These are phyloP conservation scores for Myotis pilosus DNA, from an alignment of 2,797 vertebrate species.

Conservation along the genomic window DNA sequence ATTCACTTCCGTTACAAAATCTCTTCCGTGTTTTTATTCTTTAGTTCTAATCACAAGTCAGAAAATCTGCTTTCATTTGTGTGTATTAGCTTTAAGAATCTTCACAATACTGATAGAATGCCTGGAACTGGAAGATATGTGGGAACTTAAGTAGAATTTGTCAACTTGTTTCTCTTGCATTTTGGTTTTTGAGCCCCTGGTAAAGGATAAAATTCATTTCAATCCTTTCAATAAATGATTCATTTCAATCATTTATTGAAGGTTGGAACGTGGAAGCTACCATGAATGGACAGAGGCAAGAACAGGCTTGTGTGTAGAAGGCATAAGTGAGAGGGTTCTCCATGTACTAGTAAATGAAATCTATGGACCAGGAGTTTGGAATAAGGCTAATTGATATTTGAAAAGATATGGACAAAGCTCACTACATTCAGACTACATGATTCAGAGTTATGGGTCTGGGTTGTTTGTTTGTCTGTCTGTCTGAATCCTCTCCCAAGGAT, in stretches of 20 bases:
- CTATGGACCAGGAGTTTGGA: not conserved
- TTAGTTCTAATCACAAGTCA: slow-evolving; percentile 52
- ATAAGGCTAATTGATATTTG: not conserved
- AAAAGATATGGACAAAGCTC: not conserved
- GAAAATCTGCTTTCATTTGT: slow-evolving; percentile 23
- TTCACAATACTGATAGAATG: slow-evolving; percentile 6
- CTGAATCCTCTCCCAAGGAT: too few relatives aligned
- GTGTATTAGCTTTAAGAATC: slow-evolving; percentile 21
- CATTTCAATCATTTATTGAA: slow-evolving; percentile 30
- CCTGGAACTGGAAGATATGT: slow-evolving; percentile 15
- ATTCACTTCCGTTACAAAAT: slow-evolving; percentile 36
- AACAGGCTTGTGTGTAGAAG: not conserved
- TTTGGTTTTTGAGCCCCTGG: slow-evolving; percentile 34
- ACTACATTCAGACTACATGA: not conserved
- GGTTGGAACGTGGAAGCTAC: not conserved
- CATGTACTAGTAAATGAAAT: not conserved
- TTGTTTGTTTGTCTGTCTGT: too few relatives aligned
- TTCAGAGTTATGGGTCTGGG: not conserved
- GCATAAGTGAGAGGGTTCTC: not conserved
- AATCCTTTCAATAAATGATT: too few relatives aligned
- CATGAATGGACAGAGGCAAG: not conserved
- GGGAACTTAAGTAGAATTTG: slow-evolving; percentile 36
- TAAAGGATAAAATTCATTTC: slow-evolving; percentile 44
- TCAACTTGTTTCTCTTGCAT: slow-evolving; percentile 27
- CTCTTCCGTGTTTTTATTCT: slow-evolving; percentile 25